These are phyloP conservation scores for Schlechtendalia chinensis DNA, from an alignment of 1,140 invertebrate genomes.

Conservation along the genomic window DNA sequence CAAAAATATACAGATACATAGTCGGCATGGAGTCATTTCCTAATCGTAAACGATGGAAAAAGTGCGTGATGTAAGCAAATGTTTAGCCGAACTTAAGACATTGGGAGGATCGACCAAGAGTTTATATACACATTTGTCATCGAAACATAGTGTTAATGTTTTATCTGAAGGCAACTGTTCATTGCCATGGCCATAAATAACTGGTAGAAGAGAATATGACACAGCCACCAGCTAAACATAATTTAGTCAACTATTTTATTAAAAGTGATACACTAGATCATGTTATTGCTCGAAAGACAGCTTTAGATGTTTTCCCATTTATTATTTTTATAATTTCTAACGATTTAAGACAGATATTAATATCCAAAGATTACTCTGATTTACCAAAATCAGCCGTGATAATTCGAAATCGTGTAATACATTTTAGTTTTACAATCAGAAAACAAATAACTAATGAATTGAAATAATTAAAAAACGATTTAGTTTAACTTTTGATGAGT, in stretches of 20 bases:
- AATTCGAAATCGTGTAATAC: slow-evolving; percentile 8
- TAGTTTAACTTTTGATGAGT: too few species aligned
- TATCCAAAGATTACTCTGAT: slow-evolving; percentile 4
- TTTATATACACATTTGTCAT: slow-evolving; percentile 15
- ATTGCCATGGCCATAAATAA: too few species aligned
- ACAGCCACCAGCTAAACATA: too few species aligned
- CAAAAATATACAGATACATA: slow-evolving; percentile 5
- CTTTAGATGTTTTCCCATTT: slow-evolving; percentile 24
- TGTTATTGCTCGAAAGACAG: slow-evolving; percentile 24
- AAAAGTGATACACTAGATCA: background rate
- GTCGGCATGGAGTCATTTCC: background rate
- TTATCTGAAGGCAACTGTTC: slow-evolving; percentile 13
- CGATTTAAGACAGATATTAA: slow-evolving; percentile 40
- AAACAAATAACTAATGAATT: slow-evolving; percentile 7
- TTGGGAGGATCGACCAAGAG: slow-evolving; percentile 8
- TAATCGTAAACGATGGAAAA: slow-evolving; percentile 5
- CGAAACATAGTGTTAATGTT: slow-evolving; percentile 7
- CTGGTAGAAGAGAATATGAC: too few species aligned
- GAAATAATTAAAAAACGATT: background rate
- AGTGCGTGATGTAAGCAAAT: background rate
- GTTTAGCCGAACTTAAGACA: background rate
- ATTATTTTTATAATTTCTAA: slow-evolving; percentile 15
- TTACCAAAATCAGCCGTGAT: slow-evolving; percentile 4
- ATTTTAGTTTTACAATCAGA: slow-evolving; percentile 13
- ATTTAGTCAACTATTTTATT: too few species aligned